Base-by-base conservation (phyloP, 2,888 invertebrate genomes). In the Byasa hedistus region DNA sequence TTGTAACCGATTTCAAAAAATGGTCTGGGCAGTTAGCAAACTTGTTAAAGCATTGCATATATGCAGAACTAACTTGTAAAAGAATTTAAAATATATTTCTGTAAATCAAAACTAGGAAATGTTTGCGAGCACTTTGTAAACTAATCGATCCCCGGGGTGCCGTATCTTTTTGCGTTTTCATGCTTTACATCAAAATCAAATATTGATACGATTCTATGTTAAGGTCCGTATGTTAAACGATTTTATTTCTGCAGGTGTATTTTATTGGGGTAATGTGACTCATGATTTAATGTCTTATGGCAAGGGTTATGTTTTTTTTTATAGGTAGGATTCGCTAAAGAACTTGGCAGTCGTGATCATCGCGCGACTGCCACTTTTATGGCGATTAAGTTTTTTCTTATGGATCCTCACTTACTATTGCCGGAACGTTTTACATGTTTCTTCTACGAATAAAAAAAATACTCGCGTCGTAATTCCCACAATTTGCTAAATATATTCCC, bases 101-200 rank as follows among this genome's bases (percentile, higher is more conserved):
- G n/a, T 27, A 56, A 56, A 56, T 56, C 56, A 32, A 27, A 56
- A 56, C 56, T 32, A 15, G 55, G 24, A 24, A 32, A 56, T 56
- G 56, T 56, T 56, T 56, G 56, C 56, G 3, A 27, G 32, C 56
- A 56, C 56, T 56, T 56, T 56, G 56, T 22, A 56, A 56, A n/a
- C 27, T 56, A 56, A 56, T 56, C 56, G 24, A 27, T 27, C 56
- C 32, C 56, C 4, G 12, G 27, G 32, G 56, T 56, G 56, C 27
- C 24, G 24, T 56, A 32, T 56, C 27, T 56, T 27, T n/a, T 19
- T 15, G 32, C 19, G 27, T 56, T 56, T 56, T 24, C 24, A 21
- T 24, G 56, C 8, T 32, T 27, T 19, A 56, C 32, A 56, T 56
- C 24, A 56, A 56, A 56, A 32, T 56, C 56, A 32, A 56, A 56